Conservation (phyloP, 2,113 vertebrate species). For the Gallinago media region DNA sequence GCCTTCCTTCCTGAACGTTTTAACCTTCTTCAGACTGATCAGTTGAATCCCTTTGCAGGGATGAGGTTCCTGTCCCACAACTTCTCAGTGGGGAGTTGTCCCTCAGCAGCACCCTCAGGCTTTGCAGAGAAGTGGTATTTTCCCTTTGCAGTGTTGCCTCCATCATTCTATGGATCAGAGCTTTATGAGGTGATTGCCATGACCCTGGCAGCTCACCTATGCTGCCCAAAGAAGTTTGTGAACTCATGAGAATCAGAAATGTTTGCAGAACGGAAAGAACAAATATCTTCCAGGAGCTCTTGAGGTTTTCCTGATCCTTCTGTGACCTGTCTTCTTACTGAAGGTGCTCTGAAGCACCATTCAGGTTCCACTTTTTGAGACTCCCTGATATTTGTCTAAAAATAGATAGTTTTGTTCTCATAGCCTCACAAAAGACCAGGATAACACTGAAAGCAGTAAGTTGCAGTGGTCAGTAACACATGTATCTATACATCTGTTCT, state of each 20-base stretch:
- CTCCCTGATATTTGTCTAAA: not conserved
- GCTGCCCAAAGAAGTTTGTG: not conserved
- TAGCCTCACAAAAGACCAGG: not conserved
- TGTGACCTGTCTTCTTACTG: rapidly evolving
- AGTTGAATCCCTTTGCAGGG: not conserved
- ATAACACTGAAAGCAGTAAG: not conserved
- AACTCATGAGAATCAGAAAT: not conserved
- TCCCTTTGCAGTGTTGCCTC: not conserved
- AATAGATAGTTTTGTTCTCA: not conserved
- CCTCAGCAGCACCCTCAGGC: not conserved
- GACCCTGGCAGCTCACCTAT: not conserved
- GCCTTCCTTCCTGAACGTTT: not conserved
- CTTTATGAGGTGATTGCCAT: rapidly evolving
- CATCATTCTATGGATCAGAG: not conserved
- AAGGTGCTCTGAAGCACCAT: not conserved
- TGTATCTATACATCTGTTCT: not conserved
- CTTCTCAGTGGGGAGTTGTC: not conserved
- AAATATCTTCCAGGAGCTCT: not conserved
- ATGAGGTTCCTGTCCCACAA: not conserved
- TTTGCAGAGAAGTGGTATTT: not conserved
- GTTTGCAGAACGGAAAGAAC: not conserved
- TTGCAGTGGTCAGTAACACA: not conserved
- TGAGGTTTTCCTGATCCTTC: not conserved
- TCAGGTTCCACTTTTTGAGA: not conserved
- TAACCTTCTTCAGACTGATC: not conserved